Evolutionary conservation across 2,113 vertebrate genomes (phyloP), one percentile per base, ranked within the genome.

Genomic region (Ceuthmochares aereus): DNA sequence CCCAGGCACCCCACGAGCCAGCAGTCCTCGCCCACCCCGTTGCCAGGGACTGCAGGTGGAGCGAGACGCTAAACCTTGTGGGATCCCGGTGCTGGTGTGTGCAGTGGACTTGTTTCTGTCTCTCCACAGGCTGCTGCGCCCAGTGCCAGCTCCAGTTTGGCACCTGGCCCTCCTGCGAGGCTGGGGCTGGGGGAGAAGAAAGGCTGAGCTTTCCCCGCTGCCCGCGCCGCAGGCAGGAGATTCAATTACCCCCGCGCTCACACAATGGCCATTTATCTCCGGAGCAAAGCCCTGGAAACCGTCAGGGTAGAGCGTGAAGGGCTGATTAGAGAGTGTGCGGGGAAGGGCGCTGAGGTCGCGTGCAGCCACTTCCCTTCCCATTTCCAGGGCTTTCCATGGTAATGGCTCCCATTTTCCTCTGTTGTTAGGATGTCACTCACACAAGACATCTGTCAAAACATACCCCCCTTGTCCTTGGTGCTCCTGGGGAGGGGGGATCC

Each of bases 381-480:
- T 96, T 97, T 89, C 84, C 75, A 97, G 87, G 73, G 54, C 79
- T 89, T 93, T 88, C 93, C 90, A 37, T 82, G 73, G 90, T 67
- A 79, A 90, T 95, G 84, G 77, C 86, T 97, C 79, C 87, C 66
- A 17, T 94, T 92, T 73, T 70, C 26, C 67, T 32, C 74, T 0
- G 32, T 90, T 95, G 87, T 82, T 77, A 74, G 93, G 76, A 95
- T 23, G 76, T 97, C 91, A 68, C 67, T 92, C 86, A 85, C 76
- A 26, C 6, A 51, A 15, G 68, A 68, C 89, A 91, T 97, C 91
- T 97, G 95, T 96, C 96, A 97, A 93, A 97, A 95, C 96, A 68
- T 4, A 47, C 90, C 85, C 60, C 45, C 87, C 47, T 60, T 4
- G 17, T 89, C 83, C 93, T 93, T 84, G 73, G 84, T 6, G 21